Conservation (phyloP, 1,140 invertebrate genomes). For the Philopotamus ludificatus region DNA sequence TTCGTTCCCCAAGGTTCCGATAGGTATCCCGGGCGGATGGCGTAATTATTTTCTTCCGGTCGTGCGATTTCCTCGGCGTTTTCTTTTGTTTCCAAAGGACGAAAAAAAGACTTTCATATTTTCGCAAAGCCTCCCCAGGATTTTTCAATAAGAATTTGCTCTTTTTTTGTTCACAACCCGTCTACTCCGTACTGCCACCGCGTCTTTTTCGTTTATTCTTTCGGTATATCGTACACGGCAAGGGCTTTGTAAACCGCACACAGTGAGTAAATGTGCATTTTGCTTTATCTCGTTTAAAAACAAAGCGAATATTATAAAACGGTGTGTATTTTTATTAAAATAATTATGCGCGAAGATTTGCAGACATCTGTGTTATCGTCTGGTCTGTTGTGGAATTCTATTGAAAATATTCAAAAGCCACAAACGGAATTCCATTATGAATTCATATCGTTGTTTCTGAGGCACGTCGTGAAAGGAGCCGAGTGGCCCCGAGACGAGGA, state of each 20-base stretch:
- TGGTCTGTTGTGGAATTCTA: too few relatives aligned
- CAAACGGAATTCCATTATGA: not conserved
- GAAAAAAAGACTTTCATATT: constrained; percentile 23
- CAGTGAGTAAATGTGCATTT: constrained; percentile 22
- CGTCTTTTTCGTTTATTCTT: not conserved
- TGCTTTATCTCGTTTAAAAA: constrained; percentile 16
- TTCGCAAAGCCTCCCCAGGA: constrained; percentile 12
- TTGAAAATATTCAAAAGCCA: too few relatives aligned
- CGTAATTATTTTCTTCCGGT: constrained; percentile 32
- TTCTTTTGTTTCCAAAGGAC: constrained; percentile 23
- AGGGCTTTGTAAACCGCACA: not conserved
- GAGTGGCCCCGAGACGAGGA: not conserved
- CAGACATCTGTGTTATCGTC: too few relatives aligned
- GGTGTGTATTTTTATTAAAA: too few relatives aligned
- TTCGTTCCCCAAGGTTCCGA: constrained; percentile 18
- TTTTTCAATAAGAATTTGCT: constrained; percentile 29
- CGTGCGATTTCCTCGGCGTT: constrained; percentile 12
- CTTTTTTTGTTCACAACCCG: not conserved
- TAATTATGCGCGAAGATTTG: too few relatives aligned
- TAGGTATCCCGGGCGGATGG: constrained; percentile 1
- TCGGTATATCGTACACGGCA: not conserved
- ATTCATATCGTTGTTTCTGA: not conserved
- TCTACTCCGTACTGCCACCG: not conserved
- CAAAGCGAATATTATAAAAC: constrained; percentile 7
- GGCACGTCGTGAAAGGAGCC: not conserved